Evolutionary conservation across 64 coral and sea anemone species (phyloP).

Genomic region (Porites lutea): DNA sequence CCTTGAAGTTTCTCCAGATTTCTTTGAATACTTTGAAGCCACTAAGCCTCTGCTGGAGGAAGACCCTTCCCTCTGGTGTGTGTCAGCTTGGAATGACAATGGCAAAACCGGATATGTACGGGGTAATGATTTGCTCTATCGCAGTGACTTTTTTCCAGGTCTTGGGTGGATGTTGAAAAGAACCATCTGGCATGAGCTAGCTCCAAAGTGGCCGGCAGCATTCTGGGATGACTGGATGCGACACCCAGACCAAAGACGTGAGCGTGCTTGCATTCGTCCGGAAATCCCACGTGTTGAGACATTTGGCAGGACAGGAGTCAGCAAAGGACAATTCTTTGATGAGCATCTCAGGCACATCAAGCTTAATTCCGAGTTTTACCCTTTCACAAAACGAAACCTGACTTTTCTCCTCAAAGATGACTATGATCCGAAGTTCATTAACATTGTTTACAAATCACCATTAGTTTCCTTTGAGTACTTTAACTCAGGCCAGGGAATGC

Average conservation of each 20-base stretch:
- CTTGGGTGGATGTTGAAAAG: conserved; percentile 91
- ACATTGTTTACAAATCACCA: conserved; percentile 63
- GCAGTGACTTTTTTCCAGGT: conserved; percentile 93
- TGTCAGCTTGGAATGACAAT: conserved; percentile 96
- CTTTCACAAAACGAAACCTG: conserved; percentile 74
- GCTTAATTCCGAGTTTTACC: conserved; percentile 73
- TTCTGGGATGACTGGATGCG: conserved; percentile 98
- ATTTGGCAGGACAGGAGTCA: conserved; percentile 80
- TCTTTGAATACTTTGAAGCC: conserved; percentile 94
- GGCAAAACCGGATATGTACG: conserved; percentile 65
- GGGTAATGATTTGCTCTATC: conserved; percentile 79
- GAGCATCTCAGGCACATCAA: conserved; percentile 81
- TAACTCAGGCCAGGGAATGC: conserved; percentile 16
- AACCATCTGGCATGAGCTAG: conserved; percentile 76
- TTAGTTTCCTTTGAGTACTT: conserved; percentile 46
- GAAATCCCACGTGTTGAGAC: conserved; percentile 88
- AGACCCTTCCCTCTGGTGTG: conserved; percentile 90
- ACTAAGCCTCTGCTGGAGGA: conserved; percentile 66
- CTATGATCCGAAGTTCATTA: conserved; percentile 73
- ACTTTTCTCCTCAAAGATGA: conserved; percentile 76
- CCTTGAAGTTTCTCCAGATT: conserved; percentile 83
- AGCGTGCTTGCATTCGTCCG: conserved; percentile 83
- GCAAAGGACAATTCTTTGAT: conserved; percentile 79
- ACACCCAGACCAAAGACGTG: conserved; percentile 74
- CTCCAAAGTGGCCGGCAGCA: conserved; percentile 75